Conservation (phyloP, 2,797 vertebrate species). For the Spatula clypeata region DNA sequence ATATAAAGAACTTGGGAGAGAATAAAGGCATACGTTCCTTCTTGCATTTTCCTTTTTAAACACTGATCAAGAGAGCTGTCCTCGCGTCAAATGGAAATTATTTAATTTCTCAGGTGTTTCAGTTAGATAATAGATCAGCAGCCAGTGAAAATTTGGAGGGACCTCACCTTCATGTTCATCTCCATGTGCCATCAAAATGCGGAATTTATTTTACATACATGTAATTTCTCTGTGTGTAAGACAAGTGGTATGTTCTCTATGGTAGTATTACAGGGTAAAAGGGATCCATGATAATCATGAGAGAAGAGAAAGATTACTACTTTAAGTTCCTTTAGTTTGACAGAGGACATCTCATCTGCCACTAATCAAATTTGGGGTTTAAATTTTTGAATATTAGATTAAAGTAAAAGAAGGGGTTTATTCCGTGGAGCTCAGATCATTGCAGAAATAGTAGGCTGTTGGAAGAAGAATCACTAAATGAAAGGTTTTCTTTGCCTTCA, state of each 20-base stretch:
- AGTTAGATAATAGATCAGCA: background rate
- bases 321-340: background rate
- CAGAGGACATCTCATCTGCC: background rate
- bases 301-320: background rate
- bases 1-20: background rate
- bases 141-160: background rate
- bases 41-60: fast-evolving
- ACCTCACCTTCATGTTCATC: background rate
- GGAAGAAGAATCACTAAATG: background rate
- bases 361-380: background rate
- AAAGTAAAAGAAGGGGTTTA: background rate
- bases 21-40: background rate
- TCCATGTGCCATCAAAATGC: background rate
- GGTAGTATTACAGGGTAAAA: background rate
- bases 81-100: background rate
- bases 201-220: background rate
- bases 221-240: fast-evolving
- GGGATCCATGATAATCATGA: background rate
- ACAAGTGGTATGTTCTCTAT: fast-evolving
- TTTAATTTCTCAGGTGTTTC: background rate
- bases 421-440: background rate
- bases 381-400: background rate
- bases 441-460: background rate
- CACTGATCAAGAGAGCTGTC: background rate
- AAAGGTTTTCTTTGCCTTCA: background rate